Evolutionary conservation across 2,888 invertebrate species (phyloP), one percentile per base, ranked within the genome.

Genomic region (Xylocampa areola): DNA sequence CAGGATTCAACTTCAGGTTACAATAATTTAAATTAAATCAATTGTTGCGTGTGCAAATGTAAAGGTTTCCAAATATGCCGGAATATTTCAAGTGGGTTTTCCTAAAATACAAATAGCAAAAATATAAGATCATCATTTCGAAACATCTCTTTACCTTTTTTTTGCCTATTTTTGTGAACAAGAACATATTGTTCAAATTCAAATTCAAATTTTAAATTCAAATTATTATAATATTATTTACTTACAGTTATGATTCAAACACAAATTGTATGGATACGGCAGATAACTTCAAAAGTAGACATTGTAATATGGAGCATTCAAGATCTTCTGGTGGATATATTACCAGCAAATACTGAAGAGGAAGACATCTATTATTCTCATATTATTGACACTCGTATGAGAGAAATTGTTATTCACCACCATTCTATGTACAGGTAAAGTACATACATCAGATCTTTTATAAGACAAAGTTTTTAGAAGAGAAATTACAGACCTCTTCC

Each of bases 251-350:
- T 85, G 80, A 59, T 86, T 17, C 82, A 85, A 73, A 86, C 86
- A 8, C 83, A 89, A 78, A 76, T 91, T 62, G 72, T 90, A 10
- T 91, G 90, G 91, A 76, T 89, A 10, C 77, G 88, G 25, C 82
- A 90, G 45, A 88, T 91, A 62, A 71, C 75, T 7, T 74, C 83
- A 10, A 89, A 88, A 79, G 84, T 84, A 4, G 89, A 91, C 57
- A 66, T 91, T 19, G 69, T 90, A 5, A 81, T 76, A 54, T 87
- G 88, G 85, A 77, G 77, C n/a, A 77, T 90, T 19, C 73, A 85
- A 77, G 88, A 90, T 59, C 66, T 90, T 5, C 67, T 90, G 45
- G 72, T 75, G 11, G 88, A 77, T 19, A 60, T 90, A 35, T 50
- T 76, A 14, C 82, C 82, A 29, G 68, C 85, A 4, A 66, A 13